These are phyloP conservation scores for Ptyas mucosa DNA, from an alignment of 2,113 vertebrate genomes.

Conservation along the genomic window DNA sequence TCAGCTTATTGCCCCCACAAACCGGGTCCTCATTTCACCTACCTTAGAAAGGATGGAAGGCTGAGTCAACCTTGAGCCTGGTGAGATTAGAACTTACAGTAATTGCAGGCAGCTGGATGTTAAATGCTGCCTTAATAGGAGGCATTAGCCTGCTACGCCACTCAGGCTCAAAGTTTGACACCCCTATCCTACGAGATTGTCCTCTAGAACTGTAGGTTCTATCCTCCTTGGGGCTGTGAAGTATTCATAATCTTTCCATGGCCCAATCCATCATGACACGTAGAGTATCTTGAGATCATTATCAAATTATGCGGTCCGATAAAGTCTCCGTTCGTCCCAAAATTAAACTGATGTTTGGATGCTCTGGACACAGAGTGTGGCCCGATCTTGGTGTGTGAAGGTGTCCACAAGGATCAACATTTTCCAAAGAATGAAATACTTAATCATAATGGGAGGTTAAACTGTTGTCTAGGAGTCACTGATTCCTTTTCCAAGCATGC, in stretches of 20 bases:
- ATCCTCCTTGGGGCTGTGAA: not conserved
- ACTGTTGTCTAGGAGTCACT: not conserved
- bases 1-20: too few species aligned
- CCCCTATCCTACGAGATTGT: too few species aligned
- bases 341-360: not conserved
- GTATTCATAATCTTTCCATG: not conserved
- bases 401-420: not conserved
- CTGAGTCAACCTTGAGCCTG: too few species aligned
- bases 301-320: not conserved
- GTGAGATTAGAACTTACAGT: too few species aligned
- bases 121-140: too few species aligned
- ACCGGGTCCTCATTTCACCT: too few species aligned
- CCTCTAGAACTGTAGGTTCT: too few species aligned
- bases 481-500: not conserved
- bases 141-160: too few species aligned
- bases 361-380: not conserved
- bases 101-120: too few species aligned
- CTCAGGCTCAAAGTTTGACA: too few species aligned
- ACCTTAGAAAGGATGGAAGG: too few species aligned
- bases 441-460: not conserved
- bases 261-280: not conserved
- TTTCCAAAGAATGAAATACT: not conserved
- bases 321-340: not conserved
- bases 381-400: not conserved
- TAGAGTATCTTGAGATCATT: not conserved